Conservation (phyloP, 2,888 invertebrate genomes). For the Amiota mariae region DNA sequence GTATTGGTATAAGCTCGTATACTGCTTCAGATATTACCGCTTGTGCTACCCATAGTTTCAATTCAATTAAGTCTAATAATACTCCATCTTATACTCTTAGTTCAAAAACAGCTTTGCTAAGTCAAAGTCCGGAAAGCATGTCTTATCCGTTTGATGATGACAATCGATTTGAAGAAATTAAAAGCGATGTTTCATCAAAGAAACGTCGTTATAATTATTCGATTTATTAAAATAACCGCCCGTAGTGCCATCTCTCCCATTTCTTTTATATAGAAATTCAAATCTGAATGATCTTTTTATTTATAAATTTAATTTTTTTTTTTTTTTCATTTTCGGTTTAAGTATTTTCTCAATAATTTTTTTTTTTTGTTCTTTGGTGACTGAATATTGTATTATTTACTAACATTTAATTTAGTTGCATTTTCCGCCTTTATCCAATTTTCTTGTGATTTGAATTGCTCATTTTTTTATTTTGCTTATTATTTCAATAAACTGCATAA, state of each 20-base stretch:
- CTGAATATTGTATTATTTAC: background rate
- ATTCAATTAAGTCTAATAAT: constrained; percentile 54
- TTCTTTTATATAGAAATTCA: too few relatives aligned
- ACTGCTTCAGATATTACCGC: constrained; percentile 53
- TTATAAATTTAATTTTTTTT: background rate
- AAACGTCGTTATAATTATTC: constrained; percentile 70
- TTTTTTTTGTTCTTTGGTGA: background rate
- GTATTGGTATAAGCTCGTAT: constrained; percentile 66
- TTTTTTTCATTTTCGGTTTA: constrained; percentile 1
- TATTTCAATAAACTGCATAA: background rate
- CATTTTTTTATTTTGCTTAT: constrained; percentile 11
- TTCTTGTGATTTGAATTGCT: background rate
- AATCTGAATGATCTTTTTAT: background rate
- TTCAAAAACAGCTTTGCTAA: constrained; percentile 62
- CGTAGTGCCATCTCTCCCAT: background rate
- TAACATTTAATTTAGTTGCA: constrained; percentile 14
- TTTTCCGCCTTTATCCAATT: constrained; percentile 6
- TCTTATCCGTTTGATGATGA: constrained; percentile 45
- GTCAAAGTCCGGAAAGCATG: constrained; percentile 52
- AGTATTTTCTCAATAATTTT: background rate
- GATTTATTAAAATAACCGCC: constrained; percentile 55
- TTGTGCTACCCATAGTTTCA: constrained; percentile 50
- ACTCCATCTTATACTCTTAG: constrained; percentile 36
- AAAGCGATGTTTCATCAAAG: constrained; percentile 27
- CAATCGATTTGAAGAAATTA: constrained; percentile 33